Evolutionary conservation across 2,797 vertebrate genomes (phyloP).

Genomic region (Xerus rutilus): DNA sequence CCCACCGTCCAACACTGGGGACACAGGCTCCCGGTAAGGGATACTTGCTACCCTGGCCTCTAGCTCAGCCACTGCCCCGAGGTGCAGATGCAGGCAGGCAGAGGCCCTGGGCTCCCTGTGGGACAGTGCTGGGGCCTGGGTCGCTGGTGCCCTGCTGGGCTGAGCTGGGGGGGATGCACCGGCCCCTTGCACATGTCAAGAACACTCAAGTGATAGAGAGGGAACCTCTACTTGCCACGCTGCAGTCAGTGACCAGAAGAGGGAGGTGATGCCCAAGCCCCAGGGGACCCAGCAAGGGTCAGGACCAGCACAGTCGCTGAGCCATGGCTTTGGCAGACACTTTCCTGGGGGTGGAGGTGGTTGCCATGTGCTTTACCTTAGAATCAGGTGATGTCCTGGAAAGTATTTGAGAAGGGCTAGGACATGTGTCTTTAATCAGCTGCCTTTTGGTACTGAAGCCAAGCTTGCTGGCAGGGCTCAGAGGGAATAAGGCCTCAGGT

Average conservation of each 20-base stretch:
- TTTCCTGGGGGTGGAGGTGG: neutral
- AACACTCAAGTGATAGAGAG: neutral
- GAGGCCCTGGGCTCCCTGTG: neutral
- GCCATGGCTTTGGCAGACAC: constrained; percentile 76
- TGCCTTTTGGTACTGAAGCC: constrained; percentile 80
- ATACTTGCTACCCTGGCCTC: fast-evolving
- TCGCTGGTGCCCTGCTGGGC: too few species aligned
- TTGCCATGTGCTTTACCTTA: constrained; percentile 69
- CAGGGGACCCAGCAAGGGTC: constrained; percentile 58
- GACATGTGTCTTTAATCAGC: constrained; percentile 62
- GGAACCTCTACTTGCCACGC: constrained; percentile 49
- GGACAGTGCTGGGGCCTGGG: fast-evolving
- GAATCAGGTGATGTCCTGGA: constrained; percentile 75
- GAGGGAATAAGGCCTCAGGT: constrained; percentile 89
- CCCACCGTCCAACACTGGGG: too few species aligned
- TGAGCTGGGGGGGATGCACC: neutral
- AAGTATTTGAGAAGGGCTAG: constrained; percentile 75
- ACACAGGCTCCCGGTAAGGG: neutral
- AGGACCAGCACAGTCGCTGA: constrained; percentile 45
- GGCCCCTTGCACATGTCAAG: too few species aligned
- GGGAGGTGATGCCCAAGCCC: constrained; percentile 37
- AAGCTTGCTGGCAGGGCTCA: constrained; percentile 73
- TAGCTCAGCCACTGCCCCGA: neutral
- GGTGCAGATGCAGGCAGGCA: neutral
- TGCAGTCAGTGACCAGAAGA: constrained; percentile 52